These are phyloP conservation scores for Morinoia aosen DNA, from an alignment of 2,888 invertebrate genomes.

Conservation along the genomic window DNA sequence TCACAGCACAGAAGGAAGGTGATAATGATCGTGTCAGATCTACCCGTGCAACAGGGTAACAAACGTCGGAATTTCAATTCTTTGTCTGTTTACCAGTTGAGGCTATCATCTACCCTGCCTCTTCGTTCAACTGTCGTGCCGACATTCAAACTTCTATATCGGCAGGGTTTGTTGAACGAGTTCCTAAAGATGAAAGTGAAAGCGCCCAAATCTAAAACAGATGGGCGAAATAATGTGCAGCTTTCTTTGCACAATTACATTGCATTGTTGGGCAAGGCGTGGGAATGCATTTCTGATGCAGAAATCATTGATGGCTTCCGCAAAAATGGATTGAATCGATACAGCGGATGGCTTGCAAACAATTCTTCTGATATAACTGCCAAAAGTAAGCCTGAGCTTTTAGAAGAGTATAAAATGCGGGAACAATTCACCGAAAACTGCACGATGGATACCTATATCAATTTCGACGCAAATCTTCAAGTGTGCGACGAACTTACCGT, in stretches of 20 bases:
- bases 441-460: background rate
- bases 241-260: conserved; percentile 58
- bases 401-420: background rate
- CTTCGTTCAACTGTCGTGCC: conserved; percentile 57
- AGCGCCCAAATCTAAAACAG: conserved; percentile 19
- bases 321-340: conserved; percentile 60
- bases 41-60: conserved; percentile 60
- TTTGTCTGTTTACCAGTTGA: conserved; percentile 58
- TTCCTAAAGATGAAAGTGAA: conserved; percentile 57
- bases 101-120: conserved; percentile 59
- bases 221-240: conserved; percentile 55
- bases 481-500: conserved; percentile 41
- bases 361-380: conserved; percentile 29
- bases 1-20: conserved; percentile 65
- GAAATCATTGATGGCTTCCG: conserved; percentile 61
- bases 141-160: conserved; percentile 60
- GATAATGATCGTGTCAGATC: conserved; percentile 60
- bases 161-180: conserved; percentile 61
- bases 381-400: background rate
- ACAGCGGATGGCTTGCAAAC: conserved; percentile 61
- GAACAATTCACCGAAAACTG: background rate
- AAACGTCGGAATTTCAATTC: conserved; percentile 59
- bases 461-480: conserved; percentile 3
- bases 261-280: conserved; percentile 61
- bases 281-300: conserved; percentile 61